These are phyloP conservation scores for Diglossa cyanea DNA, from an alignment of 2,797 vertebrate genomes.

Conservation along the genomic window DNA sequence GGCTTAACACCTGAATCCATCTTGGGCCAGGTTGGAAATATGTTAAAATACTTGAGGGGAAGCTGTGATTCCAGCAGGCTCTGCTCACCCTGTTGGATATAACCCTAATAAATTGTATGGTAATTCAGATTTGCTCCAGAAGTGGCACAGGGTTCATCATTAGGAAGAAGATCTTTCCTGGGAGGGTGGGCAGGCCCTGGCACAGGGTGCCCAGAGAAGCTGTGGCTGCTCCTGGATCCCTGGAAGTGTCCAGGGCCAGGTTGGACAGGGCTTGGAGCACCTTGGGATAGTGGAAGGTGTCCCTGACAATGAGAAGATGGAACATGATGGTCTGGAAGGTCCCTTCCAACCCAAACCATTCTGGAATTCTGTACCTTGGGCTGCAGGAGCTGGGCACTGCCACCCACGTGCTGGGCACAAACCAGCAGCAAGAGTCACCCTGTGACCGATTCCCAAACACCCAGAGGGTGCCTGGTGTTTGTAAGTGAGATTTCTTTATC, in stretches of 20 bases:
- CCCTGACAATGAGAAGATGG: background rate
- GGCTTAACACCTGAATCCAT: background rate
- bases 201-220: background rate
- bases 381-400: background rate
- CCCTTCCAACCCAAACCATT: background rate
- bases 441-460: background rate
- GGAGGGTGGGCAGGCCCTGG: fast-evolving
- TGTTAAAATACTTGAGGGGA: background rate
- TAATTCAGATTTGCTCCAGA: background rate
- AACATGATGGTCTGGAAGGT: background rate
- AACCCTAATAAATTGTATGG: background rate
- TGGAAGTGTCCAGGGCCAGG: background rate
- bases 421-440: background rate
- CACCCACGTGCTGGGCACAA: background rate
- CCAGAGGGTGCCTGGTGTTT: background rate
- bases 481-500: background rate
- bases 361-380: background rate
- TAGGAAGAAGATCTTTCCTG: background rate
- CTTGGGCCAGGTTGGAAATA: background rate
- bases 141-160: background rate
- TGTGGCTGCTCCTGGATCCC: background rate
- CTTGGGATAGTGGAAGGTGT: background rate
- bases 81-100: fast-evolving
- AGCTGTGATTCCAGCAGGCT: background rate
- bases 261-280: fast-evolving